Conservation (phyloP, 2,797 vertebrate species). For the Eurystomus glaucurus region DNA sequence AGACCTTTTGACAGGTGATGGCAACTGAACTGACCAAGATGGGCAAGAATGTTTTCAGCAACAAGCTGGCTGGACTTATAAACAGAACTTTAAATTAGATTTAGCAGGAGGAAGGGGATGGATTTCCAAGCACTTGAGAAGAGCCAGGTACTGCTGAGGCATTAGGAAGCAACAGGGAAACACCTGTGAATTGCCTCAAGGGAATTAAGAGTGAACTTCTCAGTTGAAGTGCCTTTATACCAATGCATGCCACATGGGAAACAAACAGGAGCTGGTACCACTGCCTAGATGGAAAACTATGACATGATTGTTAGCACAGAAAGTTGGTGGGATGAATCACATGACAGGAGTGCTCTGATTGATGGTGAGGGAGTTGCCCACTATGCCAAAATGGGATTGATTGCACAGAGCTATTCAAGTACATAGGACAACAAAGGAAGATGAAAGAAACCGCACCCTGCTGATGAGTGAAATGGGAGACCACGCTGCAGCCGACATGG, state of each 20-base stretch:
- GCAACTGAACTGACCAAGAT: neutral
- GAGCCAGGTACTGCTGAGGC: neutral
- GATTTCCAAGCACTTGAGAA: neutral
- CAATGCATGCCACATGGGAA: rapidly evolving
- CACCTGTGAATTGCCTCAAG: rapidly evolving
- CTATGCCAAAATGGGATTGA: neutral
- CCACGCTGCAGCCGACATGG: neutral
- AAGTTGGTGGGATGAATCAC: neutral
- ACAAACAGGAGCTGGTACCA: neutral
- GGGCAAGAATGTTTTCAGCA: neutral
- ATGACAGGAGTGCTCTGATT: neutral
- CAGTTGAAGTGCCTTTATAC: neutral
- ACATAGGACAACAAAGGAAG: neutral
- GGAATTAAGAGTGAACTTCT: neutral
- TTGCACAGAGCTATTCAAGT: neutral
- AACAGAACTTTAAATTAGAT: neutral
- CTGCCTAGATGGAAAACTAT: neutral
- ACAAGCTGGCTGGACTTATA: neutral
- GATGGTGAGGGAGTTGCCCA: neutral
- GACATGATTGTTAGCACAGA: neutral
- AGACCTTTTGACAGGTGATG: neutral
- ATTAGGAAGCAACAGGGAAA: neutral
- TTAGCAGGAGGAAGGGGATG: neutral
- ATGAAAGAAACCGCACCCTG: neutral
- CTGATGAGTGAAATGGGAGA: rapidly evolving